These are phyloP conservation scores for Hypena proboscidalis DNA, from an alignment of 2,888 invertebrate genomes.

Conservation along the genomic window DNA sequence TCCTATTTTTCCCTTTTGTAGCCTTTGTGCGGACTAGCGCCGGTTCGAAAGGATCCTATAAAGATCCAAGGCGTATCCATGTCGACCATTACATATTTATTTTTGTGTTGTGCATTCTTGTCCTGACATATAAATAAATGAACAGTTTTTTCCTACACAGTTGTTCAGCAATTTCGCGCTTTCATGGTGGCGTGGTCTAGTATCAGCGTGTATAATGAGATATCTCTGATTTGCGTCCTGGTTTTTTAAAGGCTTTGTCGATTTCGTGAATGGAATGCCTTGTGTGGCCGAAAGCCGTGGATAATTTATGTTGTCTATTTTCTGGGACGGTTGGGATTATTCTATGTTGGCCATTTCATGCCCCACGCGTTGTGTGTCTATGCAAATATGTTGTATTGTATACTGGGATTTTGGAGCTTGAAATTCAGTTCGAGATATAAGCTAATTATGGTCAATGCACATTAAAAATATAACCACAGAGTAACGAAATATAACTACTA, in stretches of 20 bases:
- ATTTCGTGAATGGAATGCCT: slow-evolving; percentile 14
- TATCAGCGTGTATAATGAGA: slow-evolving; percentile 15
- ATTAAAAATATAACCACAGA: too few relatives aligned
- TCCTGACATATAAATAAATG: slow-evolving; percentile 81
- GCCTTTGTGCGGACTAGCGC: slow-evolving; percentile 82
- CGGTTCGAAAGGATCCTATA: slow-evolving; percentile 76
- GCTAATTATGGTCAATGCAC: too few relatives aligned
- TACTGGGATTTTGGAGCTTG: too few relatives aligned
- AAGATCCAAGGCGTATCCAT: slow-evolving; percentile 78
- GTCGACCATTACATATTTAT: slow-evolving; percentile 83
- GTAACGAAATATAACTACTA: too few relatives aligned
- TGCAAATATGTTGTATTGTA: too few relatives aligned
- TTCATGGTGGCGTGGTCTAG: slow-evolving; percentile 66
- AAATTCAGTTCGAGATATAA: too few relatives aligned
- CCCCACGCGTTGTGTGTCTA: too few relatives aligned
- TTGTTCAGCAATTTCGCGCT: slow-evolving; percentile 73
- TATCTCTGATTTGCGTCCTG: slow-evolving; percentile 18
- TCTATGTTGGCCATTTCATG: too few relatives aligned
- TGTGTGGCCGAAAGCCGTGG: slow-evolving; percentile 9
- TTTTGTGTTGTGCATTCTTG: slow-evolving; percentile 81
- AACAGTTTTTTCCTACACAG: slow-evolving; percentile 59
- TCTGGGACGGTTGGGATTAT: too few relatives aligned
- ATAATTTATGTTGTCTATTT: slow-evolving; percentile 14
- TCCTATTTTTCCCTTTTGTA: slow-evolving; percentile 75
- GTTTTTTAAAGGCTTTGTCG: slow-evolving; percentile 18